Conservation (phyloP, 2,797 vertebrate genomes). For the Schizopygopsis pylzovi region DNA sequence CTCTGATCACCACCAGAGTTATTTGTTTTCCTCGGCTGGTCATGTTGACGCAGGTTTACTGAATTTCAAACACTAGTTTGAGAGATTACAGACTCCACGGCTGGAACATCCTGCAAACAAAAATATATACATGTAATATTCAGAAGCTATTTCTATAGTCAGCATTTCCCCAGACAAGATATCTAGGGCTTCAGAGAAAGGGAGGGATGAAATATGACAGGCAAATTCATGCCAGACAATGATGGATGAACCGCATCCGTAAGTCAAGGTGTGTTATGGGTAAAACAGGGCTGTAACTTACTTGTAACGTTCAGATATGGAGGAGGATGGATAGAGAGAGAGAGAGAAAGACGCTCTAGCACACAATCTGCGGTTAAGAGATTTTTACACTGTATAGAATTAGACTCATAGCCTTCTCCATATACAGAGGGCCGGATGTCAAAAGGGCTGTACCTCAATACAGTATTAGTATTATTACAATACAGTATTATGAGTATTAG, state of each 20-base stretch:
- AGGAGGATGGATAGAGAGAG: conserved; percentile 28
- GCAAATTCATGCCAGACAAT: conserved; percentile 44
- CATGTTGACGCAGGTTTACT: conserved; percentile 33
- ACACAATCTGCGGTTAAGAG: conserved; percentile 13
- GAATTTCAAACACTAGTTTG: conserved; percentile 60
- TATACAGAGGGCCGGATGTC: background rate
- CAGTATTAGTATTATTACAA: too few relatives aligned
- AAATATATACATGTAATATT: conserved; percentile 73
- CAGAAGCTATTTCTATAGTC: conserved; percentile 73
- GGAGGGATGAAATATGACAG: conserved; percentile 36
- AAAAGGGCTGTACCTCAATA: background rate
- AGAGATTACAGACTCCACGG: conserved; percentile 73
- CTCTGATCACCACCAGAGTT: conserved; percentile 37
- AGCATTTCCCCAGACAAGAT: conserved; percentile 69
- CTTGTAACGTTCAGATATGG: background rate
- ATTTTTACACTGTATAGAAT: background rate
- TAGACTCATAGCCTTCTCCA: background rate
- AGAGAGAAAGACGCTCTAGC: conserved; percentile 16
- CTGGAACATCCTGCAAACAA: conserved; percentile 71
- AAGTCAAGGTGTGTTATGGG: conserved; percentile 41
- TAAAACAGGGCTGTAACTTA: conserved; percentile 30
- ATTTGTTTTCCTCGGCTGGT: conserved; percentile 46
- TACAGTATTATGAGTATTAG: background rate
- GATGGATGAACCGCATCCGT: conserved; percentile 63
- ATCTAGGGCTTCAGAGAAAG: conserved; percentile 65